Evolutionary conservation across 2,888 invertebrate genomes (phyloP), one percentile per base, ranked within the genome.

Genomic region (Cheilosia soror): DNA sequence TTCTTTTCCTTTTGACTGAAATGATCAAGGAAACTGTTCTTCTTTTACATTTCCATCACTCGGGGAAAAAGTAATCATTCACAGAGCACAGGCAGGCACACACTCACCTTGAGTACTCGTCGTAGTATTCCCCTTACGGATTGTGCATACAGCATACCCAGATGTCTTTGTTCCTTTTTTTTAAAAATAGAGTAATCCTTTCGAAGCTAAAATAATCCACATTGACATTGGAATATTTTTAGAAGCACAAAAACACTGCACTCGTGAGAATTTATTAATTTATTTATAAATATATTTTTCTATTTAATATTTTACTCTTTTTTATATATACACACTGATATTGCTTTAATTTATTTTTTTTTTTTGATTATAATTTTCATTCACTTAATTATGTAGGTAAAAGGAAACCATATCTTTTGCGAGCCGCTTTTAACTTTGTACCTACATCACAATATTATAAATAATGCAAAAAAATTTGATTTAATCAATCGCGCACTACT

Each of bases 81-180:
- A 37, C 37, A 27, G 4, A 27, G 4, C 27, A 27, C 27, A 27
- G 27, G 4, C 2, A 3, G 3, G 5, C 29, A 37, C 6, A 42
- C 65, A 85, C 84, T 85, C 71, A 85, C 84, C 84, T 81, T 80
- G 71, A 84, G 69, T 71, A 11, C 11, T 37, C 37, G 37, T 37
- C 37, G 37, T 11, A 37, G 49, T 84, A 81, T 81, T 77, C 81
- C 76, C 62, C 60, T 65, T 71, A 66, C 51, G 66, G 42, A 37
- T 29, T 55, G 40, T 44, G 42, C 60, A 4, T 49, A 42, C 13
- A n/a, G 15, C 44, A 47, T n/a, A 47, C 13, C 40, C 58, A 25
- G 29, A 25, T 40, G 55, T 42, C 49, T 68, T 66, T 72, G 51
- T 73, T 75, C 60, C 71, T 69, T 53, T 60, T 37, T 37, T 33